Conservation (phyloP, 2,888 invertebrate species). For the Rhamphomyia laevipes region DNA sequence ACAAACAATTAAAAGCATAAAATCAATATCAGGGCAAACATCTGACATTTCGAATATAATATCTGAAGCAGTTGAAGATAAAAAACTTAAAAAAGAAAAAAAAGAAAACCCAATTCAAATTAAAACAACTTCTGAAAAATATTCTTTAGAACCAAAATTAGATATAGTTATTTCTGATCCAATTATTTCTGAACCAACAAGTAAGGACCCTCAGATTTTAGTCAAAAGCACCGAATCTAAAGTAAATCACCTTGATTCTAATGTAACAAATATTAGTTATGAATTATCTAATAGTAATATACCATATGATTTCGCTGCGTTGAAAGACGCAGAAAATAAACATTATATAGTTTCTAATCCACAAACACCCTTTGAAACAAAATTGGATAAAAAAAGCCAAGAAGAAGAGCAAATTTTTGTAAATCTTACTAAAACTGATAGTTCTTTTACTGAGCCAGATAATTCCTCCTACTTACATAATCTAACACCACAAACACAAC, state of each 20-base stretch:
- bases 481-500: constrained; percentile 1
- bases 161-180: background rate
- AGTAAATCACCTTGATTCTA: background rate
- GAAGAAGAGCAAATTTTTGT: constrained; percentile 11
- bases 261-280: background rate
- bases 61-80: background rate
- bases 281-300: background rate
- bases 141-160: background rate
- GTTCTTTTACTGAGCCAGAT: background rate
- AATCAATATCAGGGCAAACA: background rate
- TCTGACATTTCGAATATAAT: background rate
- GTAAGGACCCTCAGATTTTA: background rate
- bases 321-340: constrained; percentile 9
- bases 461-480: background rate
- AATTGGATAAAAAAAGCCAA: background rate
- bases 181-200: background rate
- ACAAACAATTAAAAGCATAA: constrained; percentile 1
- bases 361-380: too few relatives aligned
- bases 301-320: constrained; percentile 2
- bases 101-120: background rate
- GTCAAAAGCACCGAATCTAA: background rate
- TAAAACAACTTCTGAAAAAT: background rate
- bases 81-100: background rate
- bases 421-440: background rate
- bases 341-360: background rate